Evolutionary conservation across 1,140 invertebrate genomes (phyloP).

Genomic region (Bombus turneri): DNA sequence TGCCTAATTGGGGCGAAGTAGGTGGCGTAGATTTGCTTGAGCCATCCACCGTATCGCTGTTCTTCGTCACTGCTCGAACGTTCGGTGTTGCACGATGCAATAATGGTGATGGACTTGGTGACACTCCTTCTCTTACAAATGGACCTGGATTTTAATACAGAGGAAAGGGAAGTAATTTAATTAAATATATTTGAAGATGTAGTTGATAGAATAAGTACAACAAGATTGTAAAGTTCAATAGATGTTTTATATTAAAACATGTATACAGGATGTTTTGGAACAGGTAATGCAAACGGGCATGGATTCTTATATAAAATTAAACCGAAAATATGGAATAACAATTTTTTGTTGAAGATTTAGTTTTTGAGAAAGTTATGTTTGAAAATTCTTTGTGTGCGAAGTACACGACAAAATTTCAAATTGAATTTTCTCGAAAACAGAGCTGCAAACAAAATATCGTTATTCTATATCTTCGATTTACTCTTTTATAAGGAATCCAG

Average conservation of each 20-base stretch:
- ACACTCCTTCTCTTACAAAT: constrained; percentile 78
- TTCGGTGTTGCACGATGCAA: constrained; percentile 76
- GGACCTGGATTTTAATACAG: constrained; percentile 71
- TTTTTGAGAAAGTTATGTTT: too few relatives aligned
- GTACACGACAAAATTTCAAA: too few relatives aligned
- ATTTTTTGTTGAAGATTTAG: too few relatives aligned
- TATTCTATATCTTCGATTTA: too few relatives aligned
- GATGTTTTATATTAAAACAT: background rate
- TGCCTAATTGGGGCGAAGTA: constrained; percentile 79
- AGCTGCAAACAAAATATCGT: too few relatives aligned
- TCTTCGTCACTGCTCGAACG: constrained; percentile 78
- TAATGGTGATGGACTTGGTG: constrained; percentile 80
- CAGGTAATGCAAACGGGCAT: too few relatives aligned
- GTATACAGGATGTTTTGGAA: too few relatives aligned
- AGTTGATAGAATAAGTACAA: background rate
- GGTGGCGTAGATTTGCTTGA: constrained; percentile 61
- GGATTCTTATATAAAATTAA: too few relatives aligned
- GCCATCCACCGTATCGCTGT: constrained; percentile 79
- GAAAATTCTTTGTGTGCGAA: too few relatives aligned
- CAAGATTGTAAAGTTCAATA: background rate
- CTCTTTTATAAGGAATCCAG: too few relatives aligned
- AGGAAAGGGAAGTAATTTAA: background rate
- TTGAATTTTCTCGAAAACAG: too few relatives aligned
- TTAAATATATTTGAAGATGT: background rate
- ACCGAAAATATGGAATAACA: background rate